Evolutionary conservation across 2,113 vertebrate species (phyloP).

Genomic region (Benitochromis conjunctus): DNA sequence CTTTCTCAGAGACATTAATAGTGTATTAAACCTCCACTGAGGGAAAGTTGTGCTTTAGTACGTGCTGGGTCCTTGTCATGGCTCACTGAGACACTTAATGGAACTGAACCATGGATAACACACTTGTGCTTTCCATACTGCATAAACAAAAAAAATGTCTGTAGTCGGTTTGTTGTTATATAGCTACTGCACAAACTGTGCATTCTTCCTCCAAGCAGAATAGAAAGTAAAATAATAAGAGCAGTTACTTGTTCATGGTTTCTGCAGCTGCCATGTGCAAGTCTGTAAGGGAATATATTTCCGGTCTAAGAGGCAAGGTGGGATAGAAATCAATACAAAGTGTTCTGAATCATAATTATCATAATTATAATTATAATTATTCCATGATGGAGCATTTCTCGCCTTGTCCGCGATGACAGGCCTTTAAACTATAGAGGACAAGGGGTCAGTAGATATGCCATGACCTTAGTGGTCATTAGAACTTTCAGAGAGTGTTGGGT

Average conservation of each 20-base stretch:
- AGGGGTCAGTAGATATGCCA: neutral
- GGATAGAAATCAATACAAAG: neutral
- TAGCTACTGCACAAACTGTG: neutral
- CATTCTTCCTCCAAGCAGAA: neutral
- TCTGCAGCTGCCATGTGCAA: neutral
- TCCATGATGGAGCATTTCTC: neutral
- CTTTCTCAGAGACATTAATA: neutral
- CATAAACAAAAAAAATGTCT: neutral
- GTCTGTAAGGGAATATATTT: neutral
- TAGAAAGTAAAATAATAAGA: neutral
- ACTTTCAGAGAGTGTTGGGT: neutral
- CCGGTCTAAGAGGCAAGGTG: neutral
- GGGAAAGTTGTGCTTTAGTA: neutral
- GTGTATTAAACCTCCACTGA: neutral
- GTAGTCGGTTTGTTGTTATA: neutral
- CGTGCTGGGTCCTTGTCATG: neutral
- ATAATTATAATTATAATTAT: too few species aligned
- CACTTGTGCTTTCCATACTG: neutral
- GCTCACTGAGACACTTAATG: neutral
- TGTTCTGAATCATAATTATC: neutral
- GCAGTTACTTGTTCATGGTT: neutral
- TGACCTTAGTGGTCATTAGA: neutral
- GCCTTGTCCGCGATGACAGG: neutral
- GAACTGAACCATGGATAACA: neutral
- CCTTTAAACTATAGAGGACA: neutral